Base-by-base conservation (phyloP, 1,140 invertebrate species). In the Drosophila repleta region DNA sequence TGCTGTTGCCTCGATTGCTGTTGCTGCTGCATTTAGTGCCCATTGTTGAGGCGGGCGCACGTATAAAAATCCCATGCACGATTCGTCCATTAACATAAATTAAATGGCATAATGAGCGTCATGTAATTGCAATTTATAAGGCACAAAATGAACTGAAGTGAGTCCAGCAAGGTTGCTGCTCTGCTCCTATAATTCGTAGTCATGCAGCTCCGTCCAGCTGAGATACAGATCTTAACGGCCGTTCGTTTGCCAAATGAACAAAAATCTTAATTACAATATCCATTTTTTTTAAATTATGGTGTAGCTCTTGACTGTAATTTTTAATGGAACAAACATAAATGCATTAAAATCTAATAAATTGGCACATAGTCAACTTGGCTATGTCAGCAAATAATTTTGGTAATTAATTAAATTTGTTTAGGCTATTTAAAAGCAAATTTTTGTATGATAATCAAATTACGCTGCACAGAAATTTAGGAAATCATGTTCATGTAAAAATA, bases 91-190 rank as follows among this genome's bases (percentile, higher is more conserved):
- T 87, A 87, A 79, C 82, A 83, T 87, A 87, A 83, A 88, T 87
- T 88, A 87, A 88, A 88, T 68, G 79, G 72, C 79, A 83, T 87
- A 83, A 88, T 85, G 75, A 87, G 83, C 71, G 70, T 69, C 75
- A 79, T 83, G 82, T 87, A 87, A 87, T 87, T 87, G 82, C 61
- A 88, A 87, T 87, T 87, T 87, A 88, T 83, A 88, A 62, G 41
- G 70, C 67, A 53, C 48, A 61, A 58, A 29, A 58, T 71, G 53
- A 66, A 53, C 26, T 45, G 18, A 24, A 26, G 10, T 24, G 55
- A 29, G 26, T 6, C 26, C 26, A 29, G 24, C 24, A 26, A 26
- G 24, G 6, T n/a, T 2, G n/a, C 20, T 21, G 24, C 49, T 26
- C 26, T 52, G 35, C 29, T 21, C 26, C 32, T 51, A 32, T 10